These are phyloP conservation scores for Dione juno DNA, from an alignment of 2,888 invertebrate genomes.

Conservation along the genomic window DNA sequence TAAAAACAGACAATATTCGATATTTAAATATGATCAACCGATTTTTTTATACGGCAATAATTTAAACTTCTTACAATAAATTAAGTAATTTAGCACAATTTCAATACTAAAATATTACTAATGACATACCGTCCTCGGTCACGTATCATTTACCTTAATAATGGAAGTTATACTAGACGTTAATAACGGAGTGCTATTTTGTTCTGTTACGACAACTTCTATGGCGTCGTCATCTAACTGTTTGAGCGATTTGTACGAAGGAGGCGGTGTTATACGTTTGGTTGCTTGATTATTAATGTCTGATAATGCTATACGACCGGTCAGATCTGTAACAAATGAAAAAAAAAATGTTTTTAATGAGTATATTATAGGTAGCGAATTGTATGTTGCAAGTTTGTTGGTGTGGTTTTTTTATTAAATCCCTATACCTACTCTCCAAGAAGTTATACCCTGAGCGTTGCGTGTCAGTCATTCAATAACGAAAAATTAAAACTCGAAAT, in stretches of 20 bases:
- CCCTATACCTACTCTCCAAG: too few relatives aligned
- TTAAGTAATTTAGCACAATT: neutral
- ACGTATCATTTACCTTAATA: slow-evolving; percentile 46
- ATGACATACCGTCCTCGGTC: slow-evolving; percentile 28
- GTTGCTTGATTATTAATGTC: slow-evolving; percentile 53
- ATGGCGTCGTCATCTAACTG: slow-evolving; percentile 60
- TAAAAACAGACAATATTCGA: too few relatives aligned
- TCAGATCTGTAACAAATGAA: slow-evolving; percentile 62
- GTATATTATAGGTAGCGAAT: too few relatives aligned
- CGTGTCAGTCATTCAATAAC: too few relatives aligned
- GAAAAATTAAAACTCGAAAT: too few relatives aligned
- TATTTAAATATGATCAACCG: too few relatives aligned
- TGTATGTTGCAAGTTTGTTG: too few relatives aligned
- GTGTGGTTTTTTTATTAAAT: too few relatives aligned
- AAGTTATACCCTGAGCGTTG: too few relatives aligned
- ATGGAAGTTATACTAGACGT: slow-evolving; percentile 16
- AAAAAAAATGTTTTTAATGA: neutral
- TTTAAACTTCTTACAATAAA: neutral
- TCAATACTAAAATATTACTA: neutral
- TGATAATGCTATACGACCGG: slow-evolving; percentile 67
- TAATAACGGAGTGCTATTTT: slow-evolving; percentile 46
- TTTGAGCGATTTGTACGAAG: slow-evolving; percentile 66
- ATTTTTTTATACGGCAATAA: neutral
- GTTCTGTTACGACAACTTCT: slow-evolving; percentile 65
- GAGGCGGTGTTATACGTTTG: slow-evolving; percentile 62